phyloP scores from a whole-genome alignment of 2,888 invertebrate genomes.

The Latrodectus hesperus region DNA sequence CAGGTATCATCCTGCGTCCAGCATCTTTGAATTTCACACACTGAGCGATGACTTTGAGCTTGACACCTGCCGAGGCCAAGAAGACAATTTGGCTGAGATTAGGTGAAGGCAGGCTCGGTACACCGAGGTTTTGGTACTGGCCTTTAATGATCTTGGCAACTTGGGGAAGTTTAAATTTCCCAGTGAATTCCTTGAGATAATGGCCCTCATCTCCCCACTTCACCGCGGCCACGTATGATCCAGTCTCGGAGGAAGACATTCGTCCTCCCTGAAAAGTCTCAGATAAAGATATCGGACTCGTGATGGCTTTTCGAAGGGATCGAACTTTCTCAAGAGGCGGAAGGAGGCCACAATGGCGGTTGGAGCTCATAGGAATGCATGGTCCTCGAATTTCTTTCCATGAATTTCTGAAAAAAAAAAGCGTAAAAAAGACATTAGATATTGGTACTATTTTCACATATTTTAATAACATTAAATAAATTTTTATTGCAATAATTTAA shows the following conservation, averaged over 20 bases:
- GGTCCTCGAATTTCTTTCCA: not conserved
- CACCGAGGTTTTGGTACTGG: slow-evolving; percentile 92
- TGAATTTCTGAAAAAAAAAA: not conserved
- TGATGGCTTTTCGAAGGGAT: not conserved
- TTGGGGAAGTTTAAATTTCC: slow-evolving; percentile 80
- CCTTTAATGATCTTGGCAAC: slow-evolving; percentile 95
- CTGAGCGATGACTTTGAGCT: slow-evolving; percentile 84
- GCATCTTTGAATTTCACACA: slow-evolving; percentile 87
- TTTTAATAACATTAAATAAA: no score
- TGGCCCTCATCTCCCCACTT: slow-evolving; percentile 73
- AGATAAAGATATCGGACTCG: slow-evolving; percentile 3
- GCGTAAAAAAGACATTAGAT: no score
- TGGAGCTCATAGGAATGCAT: slow-evolving; percentile 33
- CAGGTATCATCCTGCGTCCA: slow-evolving; percentile 76
- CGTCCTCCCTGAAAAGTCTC: slow-evolving; percentile 4
- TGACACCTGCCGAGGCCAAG: slow-evolving; percentile 88
- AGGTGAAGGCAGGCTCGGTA: slow-evolving; percentile 89
- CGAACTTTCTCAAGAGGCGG: slow-evolving; percentile 8
- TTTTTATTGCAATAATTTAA: no score
- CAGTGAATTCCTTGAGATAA: slow-evolving; percentile 74
- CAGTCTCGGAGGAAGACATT: slow-evolving; percentile 65
- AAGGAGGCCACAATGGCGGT: slow-evolving; percentile 22
- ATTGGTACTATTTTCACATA: no score
- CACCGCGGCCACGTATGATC: slow-evolving; percentile 69
- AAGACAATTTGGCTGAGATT: slow-evolving; percentile 90